A percentile compares a stretch with the other conserved stretches of the same genome.
Conservation (phyloP, 1,140 invertebrate species). For the Bombus difficillimus region DNA sequence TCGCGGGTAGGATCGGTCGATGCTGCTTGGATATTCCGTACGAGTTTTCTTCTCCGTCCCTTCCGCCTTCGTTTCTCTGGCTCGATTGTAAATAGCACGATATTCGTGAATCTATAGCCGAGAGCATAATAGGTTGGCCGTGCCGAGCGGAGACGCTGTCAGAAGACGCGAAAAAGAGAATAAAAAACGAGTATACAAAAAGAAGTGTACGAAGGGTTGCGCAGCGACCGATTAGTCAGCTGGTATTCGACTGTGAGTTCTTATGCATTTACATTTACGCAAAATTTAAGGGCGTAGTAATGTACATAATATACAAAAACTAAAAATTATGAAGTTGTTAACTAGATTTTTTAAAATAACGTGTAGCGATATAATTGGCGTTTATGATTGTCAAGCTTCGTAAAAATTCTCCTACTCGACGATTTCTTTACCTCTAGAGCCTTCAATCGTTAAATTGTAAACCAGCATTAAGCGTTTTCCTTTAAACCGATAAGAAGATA, state of each 20-base stretch:
- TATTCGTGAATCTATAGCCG: constrained; percentile 51
- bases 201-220: background rate
- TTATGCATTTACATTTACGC: no score
- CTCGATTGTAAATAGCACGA: constrained; percentile 58
- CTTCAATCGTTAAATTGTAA: no score
- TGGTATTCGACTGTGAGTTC: background rate
- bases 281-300: no score
- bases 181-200: background rate
- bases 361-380: no score
- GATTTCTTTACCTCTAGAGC: no score
- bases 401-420: no score
- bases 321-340: no score
- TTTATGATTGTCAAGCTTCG: no score
- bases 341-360: no score
- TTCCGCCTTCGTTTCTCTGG: background rate
- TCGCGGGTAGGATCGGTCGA: constrained; percentile 29
- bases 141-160: constrained; percentile 22
- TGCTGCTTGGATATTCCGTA: constrained; percentile 50
- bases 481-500: no score
- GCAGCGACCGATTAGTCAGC: background rate
- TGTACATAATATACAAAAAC: no score
- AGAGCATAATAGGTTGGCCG: constrained; percentile 20
- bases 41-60: constrained; percentile 11
- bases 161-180: background rate
- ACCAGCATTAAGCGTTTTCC: no score